Conservation (phyloP, 2,797 vertebrate genomes). For the Gouania willdenowi region DNA sequence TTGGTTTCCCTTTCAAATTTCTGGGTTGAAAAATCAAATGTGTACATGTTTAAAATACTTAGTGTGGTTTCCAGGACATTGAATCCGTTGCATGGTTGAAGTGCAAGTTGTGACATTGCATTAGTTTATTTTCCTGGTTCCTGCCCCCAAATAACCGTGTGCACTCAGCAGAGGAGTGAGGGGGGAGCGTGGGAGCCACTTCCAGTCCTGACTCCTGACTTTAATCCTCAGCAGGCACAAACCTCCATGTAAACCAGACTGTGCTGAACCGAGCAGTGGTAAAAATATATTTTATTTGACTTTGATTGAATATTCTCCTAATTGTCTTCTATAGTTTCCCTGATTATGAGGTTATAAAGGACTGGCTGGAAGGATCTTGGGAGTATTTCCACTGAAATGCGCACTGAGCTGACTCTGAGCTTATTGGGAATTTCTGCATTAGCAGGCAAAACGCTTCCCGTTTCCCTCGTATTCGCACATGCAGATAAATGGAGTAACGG, state of each 20-base stretch:
- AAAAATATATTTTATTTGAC: slow-evolving; percentile 14
- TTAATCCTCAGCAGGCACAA: slow-evolving; percentile 14
- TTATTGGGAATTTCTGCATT: slow-evolving; percentile 58
- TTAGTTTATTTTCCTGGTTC: background rate
- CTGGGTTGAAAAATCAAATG: too few relatives aligned
- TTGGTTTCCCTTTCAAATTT: too few relatives aligned
- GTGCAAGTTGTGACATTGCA: background rate
- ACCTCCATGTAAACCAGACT: background rate
- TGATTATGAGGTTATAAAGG: slow-evolving; percentile 36
- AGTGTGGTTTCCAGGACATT: too few relatives aligned
- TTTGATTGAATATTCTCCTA: too few relatives aligned
- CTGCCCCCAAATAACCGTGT: background rate
- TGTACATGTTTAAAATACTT: too few relatives aligned
- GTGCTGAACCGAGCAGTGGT: background rate
- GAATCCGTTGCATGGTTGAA: too few relatives aligned
- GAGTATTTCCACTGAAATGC: slow-evolving; percentile 37
- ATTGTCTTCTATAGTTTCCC: too few relatives aligned
- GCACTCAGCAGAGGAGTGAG: slow-evolving; percentile 1
- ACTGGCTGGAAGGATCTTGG: slow-evolving; percentile 24
- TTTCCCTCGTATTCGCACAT: slow-evolving; percentile 53
- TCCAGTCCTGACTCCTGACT: slow-evolving; percentile 39
- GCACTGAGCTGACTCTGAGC: slow-evolving; percentile 11
- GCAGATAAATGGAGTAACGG: slow-evolving; percentile 61
- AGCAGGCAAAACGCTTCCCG: slow-evolving; percentile 56
- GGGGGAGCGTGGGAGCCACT: slow-evolving; percentile 14